Evolutionary conservation across 2,113 vertebrate genomes (phyloP), one percentile per base, ranked within the genome.

Genomic region (Mastomys coucha): DNA sequence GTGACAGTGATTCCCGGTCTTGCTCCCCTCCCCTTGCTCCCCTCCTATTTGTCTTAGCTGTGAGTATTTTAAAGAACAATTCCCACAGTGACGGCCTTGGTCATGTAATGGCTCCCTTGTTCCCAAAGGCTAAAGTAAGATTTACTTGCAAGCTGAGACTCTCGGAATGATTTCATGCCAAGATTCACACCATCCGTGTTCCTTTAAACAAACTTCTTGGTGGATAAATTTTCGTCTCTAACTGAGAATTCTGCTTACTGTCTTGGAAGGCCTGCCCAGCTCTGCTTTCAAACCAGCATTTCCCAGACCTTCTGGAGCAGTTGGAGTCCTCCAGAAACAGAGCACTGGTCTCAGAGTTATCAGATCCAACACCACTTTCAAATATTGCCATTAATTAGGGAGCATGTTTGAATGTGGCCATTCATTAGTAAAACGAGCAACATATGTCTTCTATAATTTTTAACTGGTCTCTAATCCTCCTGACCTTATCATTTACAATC

Each of bases 401-500:
- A 95, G n/a, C 96, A 53, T 13, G 91, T 53, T 91, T 93, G 94
- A 95, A 96, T 45, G 24, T 5, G 98, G 67, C 94, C 93, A 93
- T 96, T 98, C 96, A 94, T 98, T 98, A 97, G 89, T 56, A 45
- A 93, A 96, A 95, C 22, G 81, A 45, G 39, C n/a, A 97, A 91
- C 95, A 96, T 96, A 90, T 96, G 95, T 65, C 91, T 97, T 87
- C 91, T 33, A 56, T 69, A 95, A 91, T 98, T 97, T 97, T 97
- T 97, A 96, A 97, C 82, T 95, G 94, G 93, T 65, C 92, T 96
- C 94, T 91, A 97, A 96, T 94, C 90, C 88, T 91, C 8, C 78
- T 75, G 97, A 97, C 89, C 96, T 96, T 96, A 95, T 91, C 96
- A 91, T 95, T 96, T 91, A 85, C 97, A 96, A 94, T 97, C 96